Evolutionary conservation across 2,797 vertebrate genomes (phyloP).

Genomic region (Platyrinchus mystaceus): DNA sequence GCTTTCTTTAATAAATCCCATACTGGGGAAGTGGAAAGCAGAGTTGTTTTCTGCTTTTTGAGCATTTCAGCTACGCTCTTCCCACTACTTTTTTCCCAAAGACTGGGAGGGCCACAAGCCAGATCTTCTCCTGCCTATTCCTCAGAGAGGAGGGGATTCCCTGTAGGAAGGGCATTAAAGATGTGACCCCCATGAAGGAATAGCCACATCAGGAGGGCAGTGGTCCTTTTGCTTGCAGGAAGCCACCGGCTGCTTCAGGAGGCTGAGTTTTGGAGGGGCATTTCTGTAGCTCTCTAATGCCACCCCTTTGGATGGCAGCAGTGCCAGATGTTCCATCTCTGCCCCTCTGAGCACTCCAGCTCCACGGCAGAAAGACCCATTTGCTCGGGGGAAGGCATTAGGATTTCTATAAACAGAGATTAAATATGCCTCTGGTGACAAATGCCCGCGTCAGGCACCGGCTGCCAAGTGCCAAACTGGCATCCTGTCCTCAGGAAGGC

Average conservation of each 20-base stretch:
- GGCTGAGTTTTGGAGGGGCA: background rate
- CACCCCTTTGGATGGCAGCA: background rate
- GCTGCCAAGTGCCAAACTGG: constrained; percentile 33
- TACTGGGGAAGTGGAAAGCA: background rate
- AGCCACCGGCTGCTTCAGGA: background rate
- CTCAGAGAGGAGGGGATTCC: background rate
- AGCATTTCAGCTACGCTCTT: background rate
- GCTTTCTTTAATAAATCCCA: constrained; percentile 28
- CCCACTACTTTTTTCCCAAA: background rate
- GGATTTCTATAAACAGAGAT: background rate
- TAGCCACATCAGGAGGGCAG: background rate
- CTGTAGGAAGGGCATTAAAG: background rate
- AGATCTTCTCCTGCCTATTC: background rate
- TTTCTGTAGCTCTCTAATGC: background rate
- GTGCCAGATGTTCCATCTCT: background rate
- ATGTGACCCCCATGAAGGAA: rapidly evolving
- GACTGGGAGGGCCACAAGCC: background rate
- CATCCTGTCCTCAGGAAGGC: background rate
- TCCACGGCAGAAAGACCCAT: background rate
- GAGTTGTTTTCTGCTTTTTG: background rate
- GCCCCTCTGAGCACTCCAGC: background rate
- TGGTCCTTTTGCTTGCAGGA: background rate
- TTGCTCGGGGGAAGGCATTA: background rate
- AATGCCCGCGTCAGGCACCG: constrained; percentile 14
- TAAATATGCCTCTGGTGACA: background rate